Evolutionary conservation across 2,888 invertebrate genomes (phyloP), one percentile per base, ranked within the genome.

Genomic region (Ornithoptera alexandrae): DNA sequence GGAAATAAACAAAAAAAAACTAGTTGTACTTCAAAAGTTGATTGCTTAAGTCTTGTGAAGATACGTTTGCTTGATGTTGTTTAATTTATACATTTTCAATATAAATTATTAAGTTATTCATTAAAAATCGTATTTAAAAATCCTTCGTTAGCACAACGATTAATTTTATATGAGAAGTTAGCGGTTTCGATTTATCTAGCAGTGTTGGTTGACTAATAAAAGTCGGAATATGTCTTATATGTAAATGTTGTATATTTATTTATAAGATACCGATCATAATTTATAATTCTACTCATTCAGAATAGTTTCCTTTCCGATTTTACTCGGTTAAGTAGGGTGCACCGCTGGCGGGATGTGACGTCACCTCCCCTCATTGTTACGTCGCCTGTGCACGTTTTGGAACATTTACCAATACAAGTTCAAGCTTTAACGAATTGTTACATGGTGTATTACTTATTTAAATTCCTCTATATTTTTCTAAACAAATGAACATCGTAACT

Each of bases 281-380:
- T 72, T 70, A 18, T 30, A 71, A 74, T 74, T 74, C 74, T 65
- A 69, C 67, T 65, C 73, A 69, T 59, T 61, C 61, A 62, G n/a
- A n/a, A 15, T 58, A 67, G 50, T 70, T 69, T 72, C 72, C 72
- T 72, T 72, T 71, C 73, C 70, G 76, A 73, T 72, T 76, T 75
- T 50, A 70, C 66, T 65, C 50, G 63, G 39, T 10, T 64, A 39
- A 67, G 61, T 74, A 75, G 75, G 69, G 73, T 73, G 73, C 72
- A 70, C 71, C 70, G 69, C 62, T 56, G 71, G 71, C 76, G 78
- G 86, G 86, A 85, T 74, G 71, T 86, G 84, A 85, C 82, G 85
- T 84, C 82, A 85, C 70, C 73, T 81, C 83, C 84, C 77, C 74
- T 69, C 69, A 72, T 72, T 74, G 73, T 73, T 69, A 64, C 63